Conservation (phyloP, 2,888 invertebrate genomes). For the Lamellibrachia satsuma region DNA sequence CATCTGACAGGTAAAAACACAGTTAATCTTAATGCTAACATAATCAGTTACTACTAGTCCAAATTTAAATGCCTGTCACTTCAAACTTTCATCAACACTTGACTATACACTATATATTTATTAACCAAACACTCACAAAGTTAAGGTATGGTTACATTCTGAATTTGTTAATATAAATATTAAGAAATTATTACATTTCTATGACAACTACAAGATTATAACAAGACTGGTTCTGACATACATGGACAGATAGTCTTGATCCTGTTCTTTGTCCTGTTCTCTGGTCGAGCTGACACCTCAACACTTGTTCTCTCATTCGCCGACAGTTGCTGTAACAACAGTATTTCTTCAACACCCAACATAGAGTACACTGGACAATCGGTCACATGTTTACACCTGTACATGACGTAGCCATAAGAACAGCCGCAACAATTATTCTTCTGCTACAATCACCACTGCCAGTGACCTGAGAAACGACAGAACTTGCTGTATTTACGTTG, state of each 20-base stretch:
- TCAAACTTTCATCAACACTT: background rate
- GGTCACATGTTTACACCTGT: background rate
- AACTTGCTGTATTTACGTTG: background rate
- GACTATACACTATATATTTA: background rate
- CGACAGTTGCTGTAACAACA: constrained; percentile 3
- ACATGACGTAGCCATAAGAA: background rate
- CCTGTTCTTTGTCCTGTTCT: constrained; percentile 6
- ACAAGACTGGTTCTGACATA: background rate
- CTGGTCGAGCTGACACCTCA: background rate
- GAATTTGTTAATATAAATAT: background rate
- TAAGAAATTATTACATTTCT: background rate
- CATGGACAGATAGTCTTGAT: background rate
- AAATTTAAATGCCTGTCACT: background rate
- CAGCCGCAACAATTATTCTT: background rate
- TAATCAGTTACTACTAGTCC: background rate
- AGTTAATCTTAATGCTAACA: background rate
- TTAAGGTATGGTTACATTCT: background rate
- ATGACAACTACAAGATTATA: background rate
- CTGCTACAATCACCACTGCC: background rate
- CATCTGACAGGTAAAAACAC: background rate
- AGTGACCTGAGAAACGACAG: background rate
- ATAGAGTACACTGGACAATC: background rate
- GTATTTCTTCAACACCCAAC: background rate
- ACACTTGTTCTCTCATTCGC: background rate
- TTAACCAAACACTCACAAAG: background rate